Evolutionary conservation across 2,113 vertebrate genomes (phyloP).

Genomic region (Cyrtonyx montezumae): DNA sequence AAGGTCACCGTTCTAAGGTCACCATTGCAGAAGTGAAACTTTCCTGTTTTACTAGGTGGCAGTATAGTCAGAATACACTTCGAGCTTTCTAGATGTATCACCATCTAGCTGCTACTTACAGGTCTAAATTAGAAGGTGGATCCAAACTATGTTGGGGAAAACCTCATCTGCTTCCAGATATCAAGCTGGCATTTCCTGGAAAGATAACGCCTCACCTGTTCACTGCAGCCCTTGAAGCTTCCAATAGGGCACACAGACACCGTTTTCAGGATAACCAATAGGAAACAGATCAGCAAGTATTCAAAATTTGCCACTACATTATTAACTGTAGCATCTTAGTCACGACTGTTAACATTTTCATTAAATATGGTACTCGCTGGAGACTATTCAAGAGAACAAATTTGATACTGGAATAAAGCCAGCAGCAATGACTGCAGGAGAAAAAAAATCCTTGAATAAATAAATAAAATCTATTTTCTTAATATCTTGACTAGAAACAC

Average conservation of each 20-base stretch:
- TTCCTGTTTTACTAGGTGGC: slow-evolving; percentile 18
- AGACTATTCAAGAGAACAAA: neutral
- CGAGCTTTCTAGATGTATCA: slow-evolving; percentile 55
- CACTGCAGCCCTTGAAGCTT: slow-evolving; percentile 19
- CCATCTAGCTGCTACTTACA: slow-evolving; percentile 68
- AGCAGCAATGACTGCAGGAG: neutral
- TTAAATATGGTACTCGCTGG: neutral
- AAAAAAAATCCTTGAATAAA: neutral
- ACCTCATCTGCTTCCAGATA: slow-evolving; percentile 62
- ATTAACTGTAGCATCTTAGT: neutral
- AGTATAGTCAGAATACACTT: slow-evolving; percentile 21
- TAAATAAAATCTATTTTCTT: neutral
- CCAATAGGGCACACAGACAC: slow-evolving; percentile 26
- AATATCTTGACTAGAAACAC: neutral
- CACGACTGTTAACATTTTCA: neutral
- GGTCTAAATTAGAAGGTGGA: slow-evolving; percentile 63
- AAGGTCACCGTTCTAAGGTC: neutral
- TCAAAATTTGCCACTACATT: neutral
- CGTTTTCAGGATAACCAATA: slow-evolving; percentile 43
- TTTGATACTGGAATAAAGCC: neutral
- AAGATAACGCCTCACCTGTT: slow-evolving; percentile 59
- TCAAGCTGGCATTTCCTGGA: slow-evolving; percentile 68
- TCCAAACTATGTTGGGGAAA: slow-evolving; percentile 3
- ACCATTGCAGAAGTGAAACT: neutral
- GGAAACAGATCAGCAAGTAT: neutral